Evolutionary conservation across 1,140 invertebrate species (phyloP).

Genomic region (Sinella curviseta): DNA sequence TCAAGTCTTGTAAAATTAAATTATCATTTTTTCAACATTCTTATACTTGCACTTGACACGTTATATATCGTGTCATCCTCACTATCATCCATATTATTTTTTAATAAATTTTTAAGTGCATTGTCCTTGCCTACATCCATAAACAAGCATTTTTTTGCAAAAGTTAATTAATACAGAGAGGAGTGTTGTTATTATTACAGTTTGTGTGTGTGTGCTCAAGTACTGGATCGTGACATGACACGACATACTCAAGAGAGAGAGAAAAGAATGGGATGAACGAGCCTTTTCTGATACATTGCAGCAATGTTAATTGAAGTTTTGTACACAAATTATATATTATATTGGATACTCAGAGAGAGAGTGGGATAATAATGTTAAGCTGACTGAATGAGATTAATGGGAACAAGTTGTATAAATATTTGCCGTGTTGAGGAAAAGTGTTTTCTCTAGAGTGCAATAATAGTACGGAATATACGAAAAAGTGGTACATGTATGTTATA

Average conservation of each 20-base stretch:
- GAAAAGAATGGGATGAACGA: neutral
- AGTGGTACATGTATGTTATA: neutral
- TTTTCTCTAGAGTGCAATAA: neutral
- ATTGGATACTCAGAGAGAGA: neutral
- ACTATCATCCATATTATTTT: no score
- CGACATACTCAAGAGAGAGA: neutral
- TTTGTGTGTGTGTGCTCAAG: neutral
- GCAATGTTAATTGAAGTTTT: neutral
- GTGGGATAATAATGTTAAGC: neutral
- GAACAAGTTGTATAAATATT: neutral
- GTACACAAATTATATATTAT: neutral
- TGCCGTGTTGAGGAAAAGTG: neutral
- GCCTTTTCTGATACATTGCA: neutral
- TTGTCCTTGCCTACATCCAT: neutral
- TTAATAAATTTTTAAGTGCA: neutral
- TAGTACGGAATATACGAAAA: neutral
- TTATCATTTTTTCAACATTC: neutral
- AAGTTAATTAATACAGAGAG: neutral
- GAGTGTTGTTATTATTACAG: conserved; percentile 1
- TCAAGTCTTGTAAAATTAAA: neutral
- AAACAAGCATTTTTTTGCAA: neutral
- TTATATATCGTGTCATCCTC: no score
- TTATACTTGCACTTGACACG: neutral
- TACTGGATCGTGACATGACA: conserved; percentile 14
- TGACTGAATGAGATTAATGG: neutral